phyloP scores from a whole-genome alignment of 2,113 vertebrate genomes.

The Sebastes schlegelii region DNA sequence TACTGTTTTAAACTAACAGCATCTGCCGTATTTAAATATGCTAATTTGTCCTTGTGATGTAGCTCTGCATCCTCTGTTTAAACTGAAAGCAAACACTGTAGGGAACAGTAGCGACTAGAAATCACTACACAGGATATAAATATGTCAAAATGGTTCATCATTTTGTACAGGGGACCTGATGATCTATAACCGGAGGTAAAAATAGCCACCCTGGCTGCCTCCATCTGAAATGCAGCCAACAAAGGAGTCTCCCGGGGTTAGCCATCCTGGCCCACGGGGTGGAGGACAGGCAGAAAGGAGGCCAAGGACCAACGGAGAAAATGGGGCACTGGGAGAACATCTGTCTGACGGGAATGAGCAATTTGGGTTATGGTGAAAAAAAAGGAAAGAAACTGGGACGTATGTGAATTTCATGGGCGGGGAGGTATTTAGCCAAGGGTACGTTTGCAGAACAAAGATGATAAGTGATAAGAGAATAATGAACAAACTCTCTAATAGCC shows the following conservation, averaged over 20 bases:
- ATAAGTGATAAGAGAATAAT: too few species aligned
- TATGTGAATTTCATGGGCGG: neutral
- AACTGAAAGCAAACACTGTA: neutral
- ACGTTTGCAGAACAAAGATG: too few species aligned
- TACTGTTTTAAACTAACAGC: neutral
- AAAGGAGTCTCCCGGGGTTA: conserved; percentile 52
- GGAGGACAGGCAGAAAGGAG: conserved; percentile 35
- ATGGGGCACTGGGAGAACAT: conserved; percentile 58
- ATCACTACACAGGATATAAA: neutral
- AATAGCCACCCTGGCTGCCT: conserved; percentile 54
- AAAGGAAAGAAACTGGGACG: neutral
- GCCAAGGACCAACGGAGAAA: conserved; percentile 55
- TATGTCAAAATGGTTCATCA: neutral
- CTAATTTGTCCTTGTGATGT: neutral
- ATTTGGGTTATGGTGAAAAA: conserved; percentile 23
- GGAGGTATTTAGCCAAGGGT: neutral
- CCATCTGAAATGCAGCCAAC: conserved; percentile 58
- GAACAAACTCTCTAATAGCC: too few species aligned
- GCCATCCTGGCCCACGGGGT: conserved; percentile 14
- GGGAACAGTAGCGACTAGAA: neutral
- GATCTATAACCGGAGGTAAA: conserved; percentile 59
- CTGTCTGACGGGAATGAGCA: conserved; percentile 32
- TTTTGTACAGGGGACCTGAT: conserved; percentile 43
- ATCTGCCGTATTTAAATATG: neutral
- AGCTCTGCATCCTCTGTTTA: neutral